Evolutionary conservation across 2,113 vertebrate genomes (phyloP).

Genomic region (Orthonyx spaldingii): DNA sequence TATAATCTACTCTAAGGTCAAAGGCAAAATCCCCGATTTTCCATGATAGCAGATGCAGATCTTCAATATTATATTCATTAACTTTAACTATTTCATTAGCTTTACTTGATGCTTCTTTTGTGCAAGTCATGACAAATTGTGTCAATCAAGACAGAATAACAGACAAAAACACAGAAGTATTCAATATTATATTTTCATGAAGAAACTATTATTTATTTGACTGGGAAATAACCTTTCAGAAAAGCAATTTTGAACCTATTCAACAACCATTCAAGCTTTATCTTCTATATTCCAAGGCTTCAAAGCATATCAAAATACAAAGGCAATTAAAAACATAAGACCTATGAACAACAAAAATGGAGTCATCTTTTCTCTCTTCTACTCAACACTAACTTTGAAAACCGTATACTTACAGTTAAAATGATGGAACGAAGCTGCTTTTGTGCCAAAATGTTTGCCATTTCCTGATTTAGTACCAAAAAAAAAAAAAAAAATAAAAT

Average conservation of each 20-base stretch:
- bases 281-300: neutral
- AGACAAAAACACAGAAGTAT: neutral
- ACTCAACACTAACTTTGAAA: neutral
- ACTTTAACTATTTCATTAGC: neutral
- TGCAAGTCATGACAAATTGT: neutral
- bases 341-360: neutral
- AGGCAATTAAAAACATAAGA: neutral
- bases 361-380: neutral
- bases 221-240: neutral
- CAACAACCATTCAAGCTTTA: neutral
- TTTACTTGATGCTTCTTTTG: neutral
- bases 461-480: constrained; percentile 78
- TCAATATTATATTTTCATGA: neutral
- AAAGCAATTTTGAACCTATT: neutral
- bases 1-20: neutral
- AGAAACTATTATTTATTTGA: neutral
- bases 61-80: neutral
- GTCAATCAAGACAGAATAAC: neutral
- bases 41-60: neutral
- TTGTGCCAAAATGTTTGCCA: constrained; percentile 96
- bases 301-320: neutral
- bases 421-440: constrained; percentile 96
- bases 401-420: constrained; percentile 83
- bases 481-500: neutral
- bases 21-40: neutral